Evolutionary conservation across 1,140 invertebrate species (phyloP).

Genomic region (Drosophila hydei): DNA sequence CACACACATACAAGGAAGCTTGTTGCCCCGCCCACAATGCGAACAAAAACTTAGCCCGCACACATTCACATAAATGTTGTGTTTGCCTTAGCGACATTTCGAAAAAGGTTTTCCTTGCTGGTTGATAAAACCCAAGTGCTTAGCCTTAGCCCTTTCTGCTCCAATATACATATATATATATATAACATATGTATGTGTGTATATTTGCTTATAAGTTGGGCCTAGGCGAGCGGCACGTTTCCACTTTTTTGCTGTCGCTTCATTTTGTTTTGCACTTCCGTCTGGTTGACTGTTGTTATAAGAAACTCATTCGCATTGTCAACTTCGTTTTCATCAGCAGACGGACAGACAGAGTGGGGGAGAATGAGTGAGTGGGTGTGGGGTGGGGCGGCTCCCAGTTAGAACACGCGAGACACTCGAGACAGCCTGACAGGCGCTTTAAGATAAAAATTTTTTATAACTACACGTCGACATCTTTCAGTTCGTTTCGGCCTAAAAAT

Average conservation of each 20-base stretch:
- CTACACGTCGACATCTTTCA: constrained; percentile 63
- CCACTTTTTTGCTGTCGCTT: constrained; percentile 51
- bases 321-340: constrained; percentile 80
- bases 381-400: constrained; percentile 12
- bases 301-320: constrained; percentile 81
- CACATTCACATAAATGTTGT: constrained; percentile 51
- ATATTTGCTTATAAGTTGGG: constrained; percentile 22
- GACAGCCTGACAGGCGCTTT: constrained; percentile 64
- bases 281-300: constrained; percentile 65
- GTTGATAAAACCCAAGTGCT: constrained; percentile 49
- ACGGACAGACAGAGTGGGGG: constrained; percentile 38
- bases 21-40: not conserved
- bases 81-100: constrained; percentile 48
- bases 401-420: constrained; percentile 5
- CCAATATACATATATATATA: not conserved
- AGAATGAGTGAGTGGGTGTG: not conserved
- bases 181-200: not conserved
- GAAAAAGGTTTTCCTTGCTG: constrained; percentile 21
- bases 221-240: constrained; percentile 43
- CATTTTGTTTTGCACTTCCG: constrained; percentile 47
- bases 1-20: constrained; percentile 1
- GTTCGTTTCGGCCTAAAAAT: constrained; percentile 46
- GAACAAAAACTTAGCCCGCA: constrained; percentile 27
- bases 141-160: constrained; percentile 57
- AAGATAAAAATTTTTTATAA: constrained; percentile 77